Evolutionary conservation across 1,140 invertebrate species (phyloP), one percentile per base, ranked within the genome.

Genomic region (Pseudachorutes palmiensis): DNA sequence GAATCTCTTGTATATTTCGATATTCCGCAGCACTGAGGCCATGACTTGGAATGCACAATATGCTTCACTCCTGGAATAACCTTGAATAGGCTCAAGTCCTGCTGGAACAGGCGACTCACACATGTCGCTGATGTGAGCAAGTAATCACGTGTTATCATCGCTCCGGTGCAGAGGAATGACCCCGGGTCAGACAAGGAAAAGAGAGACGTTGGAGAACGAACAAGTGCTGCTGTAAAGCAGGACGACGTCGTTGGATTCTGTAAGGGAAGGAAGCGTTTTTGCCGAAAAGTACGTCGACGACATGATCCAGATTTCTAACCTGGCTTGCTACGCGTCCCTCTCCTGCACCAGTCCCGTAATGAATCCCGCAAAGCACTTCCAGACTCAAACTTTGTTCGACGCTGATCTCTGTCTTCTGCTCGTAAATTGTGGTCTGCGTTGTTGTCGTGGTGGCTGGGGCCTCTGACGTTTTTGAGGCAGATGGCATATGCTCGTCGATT

Each of bases 141-240:
- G 26, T 68, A 26, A 19, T 57, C 28, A 2, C 28, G 32, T 14
- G 45, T 14, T 14, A 73, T 71, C 41, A 73, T 31, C 24, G 69
- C 70, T 5, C 67, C 72, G 1, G 72, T 59, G 36, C 72, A 73
- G 33, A 73, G 51, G 59, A 71, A 73, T 1, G 67, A 62, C 12
- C 72, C 72, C 2, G 69, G 69, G 61, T 73, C 72, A 36, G 9
- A 26, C 14, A 33, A 28, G 2, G 51, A 57, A 31, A 57, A 55
- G 19, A 67, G 19, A 14, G 68, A 33, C 1, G 55, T 32, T 22
- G 72, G 70, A 9, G 64, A 62, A 2, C 72, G 55, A 9, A 70
- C 68, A 30, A 74, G 59, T 2, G 70, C 72, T 12, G 62, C 72
- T 16, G 70, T 71, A 67, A 70, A 73, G 59, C 72, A 73, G 14